Conservation (phyloP, 1,140 invertebrate genomes). For the Papilio machaon region DNA sequence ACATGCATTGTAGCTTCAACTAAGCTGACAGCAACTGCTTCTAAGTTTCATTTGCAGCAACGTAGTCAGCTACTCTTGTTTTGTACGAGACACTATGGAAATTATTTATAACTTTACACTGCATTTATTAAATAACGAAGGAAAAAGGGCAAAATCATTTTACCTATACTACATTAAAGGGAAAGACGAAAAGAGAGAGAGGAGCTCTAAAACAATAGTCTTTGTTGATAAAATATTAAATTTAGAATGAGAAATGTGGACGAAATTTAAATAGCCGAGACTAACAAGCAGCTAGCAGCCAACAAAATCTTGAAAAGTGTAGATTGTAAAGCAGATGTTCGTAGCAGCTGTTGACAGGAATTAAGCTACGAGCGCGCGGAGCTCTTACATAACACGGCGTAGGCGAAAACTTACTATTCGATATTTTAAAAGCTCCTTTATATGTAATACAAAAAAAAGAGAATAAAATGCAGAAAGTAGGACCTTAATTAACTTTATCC, state of each 20-base stretch:
- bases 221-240: background rate
- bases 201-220: background rate
- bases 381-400: slow-evolving; percentile 8
- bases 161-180: no score
- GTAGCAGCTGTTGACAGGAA: slow-evolving; percentile 23
- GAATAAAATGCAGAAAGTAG: background rate
- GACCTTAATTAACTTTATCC: no score
- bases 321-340: slow-evolving; percentile 8
- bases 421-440: background rate
- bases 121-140: background rate
- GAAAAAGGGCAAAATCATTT: no score
- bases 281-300: background rate
- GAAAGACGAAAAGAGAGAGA: no score
- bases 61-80: slow-evolving; percentile 5
- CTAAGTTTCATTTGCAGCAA: slow-evolving; percentile 1
- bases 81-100: background rate
- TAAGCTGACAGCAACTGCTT: background rate
- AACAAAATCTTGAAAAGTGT: slow-evolving; percentile 18
- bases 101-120: background rate
- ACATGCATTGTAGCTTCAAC: background rate
- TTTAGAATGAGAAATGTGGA: background rate
- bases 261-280: background rate
- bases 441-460: background rate
- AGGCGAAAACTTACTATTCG: background rate
- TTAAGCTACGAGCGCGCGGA: slow-evolving; percentile 10